Percentiles rank a stretch among this genome's conserved stretches.
Evolutionary conservation across 1,140 invertebrate species (phyloP).

Genomic region (Proctacanthus coquilletti): DNA sequence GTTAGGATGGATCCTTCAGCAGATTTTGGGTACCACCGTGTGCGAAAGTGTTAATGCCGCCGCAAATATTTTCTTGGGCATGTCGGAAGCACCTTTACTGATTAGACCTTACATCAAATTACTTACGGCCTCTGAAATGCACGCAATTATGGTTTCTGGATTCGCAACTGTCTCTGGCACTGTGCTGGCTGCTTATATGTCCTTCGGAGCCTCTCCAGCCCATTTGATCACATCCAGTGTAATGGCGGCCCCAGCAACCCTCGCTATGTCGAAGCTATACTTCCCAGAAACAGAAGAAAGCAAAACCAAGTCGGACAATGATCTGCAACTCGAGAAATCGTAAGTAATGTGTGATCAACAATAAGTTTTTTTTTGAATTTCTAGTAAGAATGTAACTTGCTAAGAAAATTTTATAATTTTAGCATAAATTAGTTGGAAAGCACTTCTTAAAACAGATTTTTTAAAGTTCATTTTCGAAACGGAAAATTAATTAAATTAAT

Average conservation of each 20-base stretch:
- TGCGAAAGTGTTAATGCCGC: slow-evolving; percentile 84
- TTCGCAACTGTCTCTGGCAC: slow-evolving; percentile 90
- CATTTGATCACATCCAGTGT: slow-evolving; percentile 80
- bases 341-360: slow-evolving; percentile 30
- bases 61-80: slow-evolving; percentile 80
- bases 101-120: slow-evolving; percentile 64
- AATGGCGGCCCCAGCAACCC: slow-evolving; percentile 86
- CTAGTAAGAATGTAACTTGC: background rate
- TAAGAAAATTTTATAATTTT: too few species aligned
- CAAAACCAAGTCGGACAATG: slow-evolving; percentile 48
- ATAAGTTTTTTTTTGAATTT: background rate
- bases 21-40: slow-evolving; percentile 67
- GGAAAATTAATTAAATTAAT: too few species aligned
- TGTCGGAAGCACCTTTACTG: slow-evolving; percentile 79
- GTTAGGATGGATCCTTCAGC: slow-evolving; percentile 59
- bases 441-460: too few species aligned
- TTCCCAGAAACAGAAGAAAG: slow-evolving; percentile 77
- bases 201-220: slow-evolving; percentile 69
- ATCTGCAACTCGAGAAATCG: slow-evolving; percentile 45
- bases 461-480: too few species aligned
- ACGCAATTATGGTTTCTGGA: slow-evolving; percentile 83
- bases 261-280: slow-evolving; percentile 78
- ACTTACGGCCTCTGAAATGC: slow-evolving; percentile 80
- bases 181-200: slow-evolving; percentile 82
- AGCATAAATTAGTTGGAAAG: too few species aligned